Conservation (phyloP, 2,888 invertebrate genomes). For the Rhagium mordax region DNA sequence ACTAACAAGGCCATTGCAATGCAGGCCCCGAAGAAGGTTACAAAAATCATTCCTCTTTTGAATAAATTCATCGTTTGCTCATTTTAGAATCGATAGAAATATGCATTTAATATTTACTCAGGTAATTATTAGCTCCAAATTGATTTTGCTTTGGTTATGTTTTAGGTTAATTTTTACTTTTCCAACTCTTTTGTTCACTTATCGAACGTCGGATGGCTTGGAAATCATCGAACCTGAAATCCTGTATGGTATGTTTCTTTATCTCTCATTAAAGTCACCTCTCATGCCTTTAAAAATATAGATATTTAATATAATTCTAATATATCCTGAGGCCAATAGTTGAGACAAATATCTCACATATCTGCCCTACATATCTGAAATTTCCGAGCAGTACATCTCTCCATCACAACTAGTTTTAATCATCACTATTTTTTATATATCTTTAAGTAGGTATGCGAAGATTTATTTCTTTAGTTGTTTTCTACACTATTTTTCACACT, state of each 20-base stretch:
- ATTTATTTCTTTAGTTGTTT: not conserved
- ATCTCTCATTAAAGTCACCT: slow-evolving; percentile 28
- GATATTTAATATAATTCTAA: not conserved
- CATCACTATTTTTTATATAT: not conserved
- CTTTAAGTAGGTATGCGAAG: too few relatives aligned
- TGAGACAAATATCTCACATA: slow-evolving; percentile 1
- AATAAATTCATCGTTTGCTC: slow-evolving; percentile 75
- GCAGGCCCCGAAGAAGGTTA: slow-evolving; percentile 86
- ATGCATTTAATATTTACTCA: too few relatives aligned
- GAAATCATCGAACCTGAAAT: slow-evolving; percentile 44
- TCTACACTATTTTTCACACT: not conserved
- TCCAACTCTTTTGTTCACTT: not conserved
- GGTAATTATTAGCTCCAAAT: too few relatives aligned
- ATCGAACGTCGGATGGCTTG: not conserved
- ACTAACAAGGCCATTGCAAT: slow-evolving; percentile 84
- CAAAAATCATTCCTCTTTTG: slow-evolving; percentile 84
- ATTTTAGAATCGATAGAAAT: slow-evolving; percentile 27
- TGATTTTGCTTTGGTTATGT: too few relatives aligned
- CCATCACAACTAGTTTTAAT: not conserved
- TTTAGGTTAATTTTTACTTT: not conserved
- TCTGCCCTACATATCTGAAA: slow-evolving; percentile 23
- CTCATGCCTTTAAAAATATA: not conserved
- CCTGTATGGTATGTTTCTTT: slow-evolving; percentile 34
- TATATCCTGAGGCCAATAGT: slow-evolving; percentile 10
- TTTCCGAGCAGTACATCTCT: not conserved